Evolutionary conservation across 2,888 invertebrate species (phyloP).

Genomic region (Ormyrus thymus): DNA sequence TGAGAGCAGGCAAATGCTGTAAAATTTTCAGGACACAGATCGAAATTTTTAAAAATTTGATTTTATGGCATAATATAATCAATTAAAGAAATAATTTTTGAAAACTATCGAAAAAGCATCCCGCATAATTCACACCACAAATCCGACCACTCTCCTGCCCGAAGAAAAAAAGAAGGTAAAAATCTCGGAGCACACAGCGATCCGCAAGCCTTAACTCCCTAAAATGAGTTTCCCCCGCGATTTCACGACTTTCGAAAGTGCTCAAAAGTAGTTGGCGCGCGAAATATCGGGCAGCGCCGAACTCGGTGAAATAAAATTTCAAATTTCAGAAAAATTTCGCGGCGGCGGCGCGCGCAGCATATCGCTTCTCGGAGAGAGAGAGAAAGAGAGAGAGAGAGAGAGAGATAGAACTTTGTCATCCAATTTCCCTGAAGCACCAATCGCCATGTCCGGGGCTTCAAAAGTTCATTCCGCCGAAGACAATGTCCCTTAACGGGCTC

Average conservation of each 20-base stretch:
- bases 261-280: slow-evolving; percentile 31
- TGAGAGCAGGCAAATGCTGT: too few relatives aligned
- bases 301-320: slow-evolving; percentile 40
- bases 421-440: slow-evolving; percentile 33
- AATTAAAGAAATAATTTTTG: too few relatives aligned
- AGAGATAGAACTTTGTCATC: slow-evolving; percentile 5
- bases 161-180: neutral
- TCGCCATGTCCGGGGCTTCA: neutral
- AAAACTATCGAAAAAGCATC: too few relatives aligned
- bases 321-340: slow-evolving; percentile 49
- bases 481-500: slow-evolving; percentile 18
- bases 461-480: slow-evolving; percentile 36
- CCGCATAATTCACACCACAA: neutral
- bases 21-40: too few relatives aligned
- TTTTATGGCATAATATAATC: too few relatives aligned
- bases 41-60: too few relatives aligned
- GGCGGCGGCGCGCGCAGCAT: too few relatives aligned
- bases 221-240: slow-evolving; percentile 21
- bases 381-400: too few relatives aligned
- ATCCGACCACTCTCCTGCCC: neutral
- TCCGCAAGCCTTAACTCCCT: slow-evolving; percentile 15
- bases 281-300: slow-evolving; percentile 29
- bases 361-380: too few relatives aligned
- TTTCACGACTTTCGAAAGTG: slow-evolving; percentile 39
- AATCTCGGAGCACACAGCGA: neutral